Conservation (phyloP, 2,113 vertebrate species). For the Prietella phreatophila region DNA sequence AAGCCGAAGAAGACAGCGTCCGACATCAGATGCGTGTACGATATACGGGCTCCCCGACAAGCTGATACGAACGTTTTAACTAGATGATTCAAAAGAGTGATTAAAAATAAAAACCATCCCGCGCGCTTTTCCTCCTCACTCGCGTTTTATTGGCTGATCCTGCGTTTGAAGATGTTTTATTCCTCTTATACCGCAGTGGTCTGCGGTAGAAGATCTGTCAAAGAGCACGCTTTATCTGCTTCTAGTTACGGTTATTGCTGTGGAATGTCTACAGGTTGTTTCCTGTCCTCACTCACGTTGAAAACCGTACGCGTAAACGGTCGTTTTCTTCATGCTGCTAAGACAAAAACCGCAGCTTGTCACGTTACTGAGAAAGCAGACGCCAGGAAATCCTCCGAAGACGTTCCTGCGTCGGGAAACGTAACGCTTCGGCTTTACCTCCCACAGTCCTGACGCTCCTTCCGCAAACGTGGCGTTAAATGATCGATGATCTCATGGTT, state of each 20-base stretch:
- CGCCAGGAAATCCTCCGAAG: background rate
- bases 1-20: background rate
- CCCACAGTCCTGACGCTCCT: background rate
- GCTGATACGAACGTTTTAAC: background rate
- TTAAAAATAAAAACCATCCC: background rate
- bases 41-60: background rate
- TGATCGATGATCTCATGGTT: background rate
- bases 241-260: background rate
- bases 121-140: background rate
- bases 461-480: background rate
- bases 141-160: background rate
- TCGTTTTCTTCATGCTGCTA: background rate
- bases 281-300: background rate
- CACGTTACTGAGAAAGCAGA: background rate
- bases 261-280: background rate
- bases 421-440: background rate
- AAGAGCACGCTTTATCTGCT: background rate
- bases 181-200: background rate
- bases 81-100: background rate
- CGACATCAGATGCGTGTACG: background rate
- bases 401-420: background rate
- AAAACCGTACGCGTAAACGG: background rate
- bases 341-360: background rate
- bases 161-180: background rate
- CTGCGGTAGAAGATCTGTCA: too few species aligned